These are phyloP conservation scores for Hydractinia echinata DNA, from an alignment of 30 jellyfish, hydroid and myxozoan genomes.

Conservation along the genomic window DNA sequence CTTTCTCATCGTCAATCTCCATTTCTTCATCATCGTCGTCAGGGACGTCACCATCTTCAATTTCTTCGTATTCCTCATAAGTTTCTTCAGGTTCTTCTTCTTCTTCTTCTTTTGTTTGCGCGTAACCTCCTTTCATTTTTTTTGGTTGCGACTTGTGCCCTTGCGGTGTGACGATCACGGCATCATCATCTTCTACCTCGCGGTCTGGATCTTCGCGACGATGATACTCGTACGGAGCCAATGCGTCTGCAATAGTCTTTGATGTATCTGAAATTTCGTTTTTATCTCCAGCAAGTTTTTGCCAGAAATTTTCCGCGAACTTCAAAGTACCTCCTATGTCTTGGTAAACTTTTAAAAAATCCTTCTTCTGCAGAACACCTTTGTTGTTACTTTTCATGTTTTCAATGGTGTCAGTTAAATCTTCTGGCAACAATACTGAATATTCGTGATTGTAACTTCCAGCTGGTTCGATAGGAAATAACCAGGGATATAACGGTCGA, in stretches of 20 bases:
- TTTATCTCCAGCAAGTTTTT: slow-evolving; percentile 30
- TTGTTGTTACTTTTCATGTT: slow-evolving; percentile 24
- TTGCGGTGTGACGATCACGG: slow-evolving; percentile 29
- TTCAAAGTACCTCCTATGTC: slow-evolving; percentile 46
- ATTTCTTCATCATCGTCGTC: too few relatives aligned
- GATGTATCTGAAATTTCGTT: slow-evolving; percentile 20
- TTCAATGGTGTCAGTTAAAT: slow-evolving; percentile 31
- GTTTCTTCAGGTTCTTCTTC: slow-evolving; percentile 22
- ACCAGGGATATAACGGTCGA: slow-evolving; percentile 32
- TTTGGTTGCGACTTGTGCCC: slow-evolving; percentile 20
- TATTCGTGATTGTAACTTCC: slow-evolving; percentile 53
- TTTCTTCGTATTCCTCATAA: slow-evolving; percentile 13
- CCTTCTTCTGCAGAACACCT: slow-evolving; percentile 41
- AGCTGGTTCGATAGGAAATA: slow-evolving; percentile 54
- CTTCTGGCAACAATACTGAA: slow-evolving; percentile 29
- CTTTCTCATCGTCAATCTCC: too few relatives aligned
- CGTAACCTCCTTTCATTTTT: slow-evolving; percentile 22
- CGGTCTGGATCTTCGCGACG: slow-evolving; percentile 27
- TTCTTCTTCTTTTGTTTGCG: slow-evolving; percentile 10
- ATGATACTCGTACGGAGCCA: slow-evolving; percentile 11
- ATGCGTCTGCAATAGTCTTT: slow-evolving; percentile 7
- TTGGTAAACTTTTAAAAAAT: slow-evolving; percentile 30
- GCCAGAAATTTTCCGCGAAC: slow-evolving; percentile 35
- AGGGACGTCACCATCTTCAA: background rate
- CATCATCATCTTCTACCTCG: slow-evolving; percentile 38